These are phyloP conservation scores for Ceyx melanurus DNA, from an alignment of 2,113 vertebrate species.

Conservation along the genomic window DNA sequence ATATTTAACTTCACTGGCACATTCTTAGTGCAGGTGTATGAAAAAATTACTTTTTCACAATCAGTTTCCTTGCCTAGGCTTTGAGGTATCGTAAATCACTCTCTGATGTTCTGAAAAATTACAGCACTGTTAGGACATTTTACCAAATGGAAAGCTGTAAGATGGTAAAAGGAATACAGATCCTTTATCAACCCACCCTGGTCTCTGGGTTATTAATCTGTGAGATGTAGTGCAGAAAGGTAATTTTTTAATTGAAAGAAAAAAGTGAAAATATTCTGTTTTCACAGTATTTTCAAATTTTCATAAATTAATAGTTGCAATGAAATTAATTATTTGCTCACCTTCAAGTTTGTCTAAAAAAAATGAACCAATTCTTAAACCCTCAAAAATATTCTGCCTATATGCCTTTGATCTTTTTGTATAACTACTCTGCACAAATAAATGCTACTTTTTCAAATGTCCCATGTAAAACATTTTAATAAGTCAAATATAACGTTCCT, in stretches of 20 bases:
- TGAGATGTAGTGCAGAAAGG: neutral
- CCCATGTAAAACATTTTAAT: neutral
- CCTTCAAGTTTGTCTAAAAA: neutral
- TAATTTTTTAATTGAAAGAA: neutral
- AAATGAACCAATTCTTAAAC: neutral
- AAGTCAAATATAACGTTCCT: neutral
- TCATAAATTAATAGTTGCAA: neutral
- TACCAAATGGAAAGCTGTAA: neutral
- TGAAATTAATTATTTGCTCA: neutral
- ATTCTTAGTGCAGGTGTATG: neutral
- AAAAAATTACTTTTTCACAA: neutral
- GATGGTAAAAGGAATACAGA: neutral
- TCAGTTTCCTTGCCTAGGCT: neutral
- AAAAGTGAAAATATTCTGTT: neutral
- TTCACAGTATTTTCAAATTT: neutral
- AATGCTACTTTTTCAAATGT: neutral
- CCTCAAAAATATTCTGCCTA: neutral
- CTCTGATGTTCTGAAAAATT: neutral
- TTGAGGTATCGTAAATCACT: neutral
- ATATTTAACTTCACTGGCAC: neutral
- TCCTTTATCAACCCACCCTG: accelerated
- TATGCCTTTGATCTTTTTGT: neutral
- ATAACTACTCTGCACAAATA: neutral
- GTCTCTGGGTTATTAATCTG: neutral
- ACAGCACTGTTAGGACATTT: neutral